A percentile compares a stretch with the other conserved stretches of the same genome.
Evolutionary conservation across 92 coral and sea anemone genomes (phyloP).

Genomic region (Palythoa heliodiscus): DNA sequence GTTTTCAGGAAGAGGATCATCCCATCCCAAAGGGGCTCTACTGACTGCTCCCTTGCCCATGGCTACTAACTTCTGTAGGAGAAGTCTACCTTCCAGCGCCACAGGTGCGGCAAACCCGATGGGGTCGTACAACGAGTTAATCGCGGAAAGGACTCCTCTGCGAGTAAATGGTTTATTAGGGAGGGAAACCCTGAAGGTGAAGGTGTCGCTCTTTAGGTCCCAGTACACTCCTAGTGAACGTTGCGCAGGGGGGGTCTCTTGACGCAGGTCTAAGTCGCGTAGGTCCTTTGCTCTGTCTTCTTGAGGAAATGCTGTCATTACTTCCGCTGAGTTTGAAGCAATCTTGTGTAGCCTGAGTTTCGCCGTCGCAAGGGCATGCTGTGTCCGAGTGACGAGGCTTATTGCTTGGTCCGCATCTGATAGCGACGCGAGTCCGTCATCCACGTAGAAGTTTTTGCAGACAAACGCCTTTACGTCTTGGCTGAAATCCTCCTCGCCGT

Average conservation of each 20-base stretch:
- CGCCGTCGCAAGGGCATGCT: background rate
- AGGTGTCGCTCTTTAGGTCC: background rate
- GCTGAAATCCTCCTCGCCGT: slow-evolving; percentile 29
- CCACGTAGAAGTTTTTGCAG: background rate
- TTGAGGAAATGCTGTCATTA: background rate
- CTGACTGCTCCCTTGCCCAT: slow-evolving; percentile 24
- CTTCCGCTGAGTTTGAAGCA: background rate
- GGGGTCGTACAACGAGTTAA: slow-evolving; percentile 39
- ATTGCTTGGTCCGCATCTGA: background rate
- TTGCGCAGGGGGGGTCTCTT: background rate
- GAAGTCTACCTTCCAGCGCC: slow-evolving; percentile 21
- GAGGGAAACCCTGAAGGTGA: background rate
- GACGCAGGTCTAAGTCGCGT: background rate
- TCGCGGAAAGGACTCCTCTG: too few relatives aligned
- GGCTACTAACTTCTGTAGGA: slow-evolving; percentile 38
- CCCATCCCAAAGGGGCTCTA: slow-evolving; percentile 42
- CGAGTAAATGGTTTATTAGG: background rate
- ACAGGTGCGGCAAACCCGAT: slow-evolving; percentile 31
- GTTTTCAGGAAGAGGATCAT: slow-evolving; percentile 48
- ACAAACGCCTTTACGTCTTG: background rate
- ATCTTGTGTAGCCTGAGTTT: background rate
- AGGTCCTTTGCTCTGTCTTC: slow-evolving; percentile 1
- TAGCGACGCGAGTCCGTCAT: background rate
- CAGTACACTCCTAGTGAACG: background rate
- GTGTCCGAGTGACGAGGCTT: background rate